A percentile compares a stretch with the other conserved stretches of the same genome.
Conservation (phyloP, 53 echinoderm and acorn worm species). For the Holothuria leucospilota region DNA sequence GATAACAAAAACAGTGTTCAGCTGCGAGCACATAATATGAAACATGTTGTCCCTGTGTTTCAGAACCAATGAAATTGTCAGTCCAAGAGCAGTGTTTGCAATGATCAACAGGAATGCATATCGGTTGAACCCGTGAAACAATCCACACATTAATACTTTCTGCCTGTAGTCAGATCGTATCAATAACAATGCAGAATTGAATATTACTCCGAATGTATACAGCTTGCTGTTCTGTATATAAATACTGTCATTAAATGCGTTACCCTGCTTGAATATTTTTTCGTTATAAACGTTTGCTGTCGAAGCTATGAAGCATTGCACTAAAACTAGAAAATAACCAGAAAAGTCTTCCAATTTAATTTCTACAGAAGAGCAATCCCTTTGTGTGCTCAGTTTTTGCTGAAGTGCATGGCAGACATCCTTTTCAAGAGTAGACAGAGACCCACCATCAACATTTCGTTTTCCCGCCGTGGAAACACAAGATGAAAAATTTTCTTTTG, state of each 20-base stretch:
- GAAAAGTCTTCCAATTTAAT: constrained; percentile 15
- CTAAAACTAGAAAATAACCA: constrained; percentile 74
- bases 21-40: constrained; percentile 79
- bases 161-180: constrained; percentile 66
- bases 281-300: constrained; percentile 95
- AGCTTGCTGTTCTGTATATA: constrained; percentile 89
- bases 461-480: background rate
- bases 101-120: constrained; percentile 78
- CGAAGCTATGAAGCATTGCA: constrained; percentile 88
- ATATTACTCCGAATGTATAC: constrained; percentile 86
- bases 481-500: constrained; percentile 62
- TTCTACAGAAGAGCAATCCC: background rate
- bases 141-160: constrained; percentile 68
- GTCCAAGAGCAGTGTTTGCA: constrained; percentile 74
- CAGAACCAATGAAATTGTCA: constrained; percentile 82
- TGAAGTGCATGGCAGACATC: background rate
- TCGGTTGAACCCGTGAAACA: constrained; percentile 83
- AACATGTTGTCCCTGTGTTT: constrained; percentile 98
- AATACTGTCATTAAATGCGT: constrained; percentile 81
- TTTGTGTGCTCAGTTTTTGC: background rate
- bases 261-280: constrained; percentile 93
- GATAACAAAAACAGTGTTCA: constrained; percentile 82
- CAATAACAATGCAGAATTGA: constrained; percentile 71
- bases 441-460: too few species aligned
- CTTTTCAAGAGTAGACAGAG: too few species aligned